Evolutionary conservation across 2,797 vertebrate genomes (phyloP), one percentile per base, ranked within the genome.

Genomic region (Tragelaphus oryx): DNA sequence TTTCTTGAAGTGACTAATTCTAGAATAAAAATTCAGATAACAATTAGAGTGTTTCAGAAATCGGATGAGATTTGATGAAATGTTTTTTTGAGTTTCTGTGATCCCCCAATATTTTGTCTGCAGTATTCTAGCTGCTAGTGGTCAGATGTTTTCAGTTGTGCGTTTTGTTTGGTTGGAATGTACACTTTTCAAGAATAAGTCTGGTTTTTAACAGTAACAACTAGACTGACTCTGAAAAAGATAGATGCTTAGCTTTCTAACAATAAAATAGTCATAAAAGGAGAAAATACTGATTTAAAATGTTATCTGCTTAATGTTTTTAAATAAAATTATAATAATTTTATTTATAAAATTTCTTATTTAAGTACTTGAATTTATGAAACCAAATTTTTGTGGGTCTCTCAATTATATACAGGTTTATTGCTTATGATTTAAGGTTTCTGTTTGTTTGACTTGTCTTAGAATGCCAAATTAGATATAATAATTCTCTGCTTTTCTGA

Each of bases 1-100:
- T 76, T 92, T 89, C 26, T 83, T 93, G 59, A 41, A 33, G 48
- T 91, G 48, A 68, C 48, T 24, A 44, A 87, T 79, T 79, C 71
- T 16, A 82, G 82, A 68, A 90, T 30, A 30, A 28, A 93, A 3
- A 87, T 92, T 89, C 76, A 87, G 48, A 75, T 87, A 89, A 94
- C 80, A 95, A 79, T 92, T 46, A 87, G 16, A 62, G 18, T 92
- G 65, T 81, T 89, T 92, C 46, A 90, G n/a, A 74, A 87, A 87
- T 62, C 30, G 16, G 14, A 48, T 87, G 55, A 92, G 50, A 54
- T 82, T 94, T 86, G 26, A 85, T 78, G 28, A 89, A 33, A 17
- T 28, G 22, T 75, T 55, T 87, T 76, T 54, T 86, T 18, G 88
- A 91, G 37, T 95, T 68, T 94, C 26, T 89, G 7, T 65, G 18